A percentile compares a stretch with the other conserved stretches of the same genome.
Evolutionary conservation across 2,888 invertebrate species (phyloP).

Genomic region (Chromoteleia sp.): DNA sequence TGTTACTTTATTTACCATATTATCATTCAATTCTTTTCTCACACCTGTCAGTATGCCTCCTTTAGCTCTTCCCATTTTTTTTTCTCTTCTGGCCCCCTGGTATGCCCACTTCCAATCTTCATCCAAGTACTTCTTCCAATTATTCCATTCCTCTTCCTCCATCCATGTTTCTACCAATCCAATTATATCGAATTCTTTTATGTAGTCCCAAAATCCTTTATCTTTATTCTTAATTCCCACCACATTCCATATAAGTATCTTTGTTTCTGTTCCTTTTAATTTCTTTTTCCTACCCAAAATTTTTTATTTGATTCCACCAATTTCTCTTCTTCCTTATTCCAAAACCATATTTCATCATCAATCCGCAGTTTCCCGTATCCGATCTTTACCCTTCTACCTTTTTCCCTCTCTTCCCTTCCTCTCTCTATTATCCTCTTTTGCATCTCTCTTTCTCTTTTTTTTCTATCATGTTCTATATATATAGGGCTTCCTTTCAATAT

Average conservation of each 20-base stretch:
- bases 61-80: background rate
- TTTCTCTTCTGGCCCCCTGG: too few relatives aligned
- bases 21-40: too few relatives aligned
- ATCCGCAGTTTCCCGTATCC: slow-evolving; percentile 1
- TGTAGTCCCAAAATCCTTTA: too few relatives aligned
- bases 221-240: slow-evolving; percentile 14
- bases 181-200: too few relatives aligned
- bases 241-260: slow-evolving; percentile 14
- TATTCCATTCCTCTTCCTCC: slow-evolving; percentile 11
- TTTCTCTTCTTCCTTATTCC: background rate
- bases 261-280: background rate
- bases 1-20: too few relatives aligned
- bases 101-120: background rate
- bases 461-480: slow-evolving; percentile 33
- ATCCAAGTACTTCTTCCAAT: background rate
- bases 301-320: background rate
- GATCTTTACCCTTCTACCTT: slow-evolving; percentile 9
- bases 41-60: background rate
- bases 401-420: slow-evolving; percentile 1
- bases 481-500: slow-evolving; percentile 1
- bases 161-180: too few relatives aligned
- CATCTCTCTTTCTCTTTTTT: slow-evolving; percentile 18
- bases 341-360: background rate
- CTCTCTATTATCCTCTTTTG: slow-evolving; percentile 9
- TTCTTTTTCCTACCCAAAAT: background rate